phyloP scores from a whole-genome alignment of 1,140 invertebrate genomes.

The Bathynomus jamesi region DNA sequence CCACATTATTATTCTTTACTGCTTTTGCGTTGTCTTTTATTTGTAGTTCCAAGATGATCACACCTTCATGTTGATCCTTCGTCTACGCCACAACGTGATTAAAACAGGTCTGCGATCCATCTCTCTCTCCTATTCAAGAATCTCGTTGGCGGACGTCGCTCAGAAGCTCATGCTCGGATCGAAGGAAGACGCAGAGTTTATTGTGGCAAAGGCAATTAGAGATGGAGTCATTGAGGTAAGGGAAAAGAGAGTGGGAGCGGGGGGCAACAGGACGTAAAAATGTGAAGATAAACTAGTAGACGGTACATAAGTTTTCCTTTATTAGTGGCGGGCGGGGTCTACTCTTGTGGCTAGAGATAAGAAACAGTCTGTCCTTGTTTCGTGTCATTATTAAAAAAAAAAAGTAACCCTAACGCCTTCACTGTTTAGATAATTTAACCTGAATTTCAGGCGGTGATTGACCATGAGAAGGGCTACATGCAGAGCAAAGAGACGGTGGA shows the following conservation, averaged over 20 bases:
- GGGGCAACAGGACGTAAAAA: too few relatives aligned
- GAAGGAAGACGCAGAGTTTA: conserved; percentile 96
- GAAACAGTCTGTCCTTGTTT: too few relatives aligned
- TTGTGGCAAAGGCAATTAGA: conserved; percentile 97
- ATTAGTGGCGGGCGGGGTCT: too few relatives aligned
- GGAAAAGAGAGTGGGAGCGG: too few relatives aligned
- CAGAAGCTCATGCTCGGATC: conserved; percentile 86
- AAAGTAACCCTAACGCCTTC: too few relatives aligned
- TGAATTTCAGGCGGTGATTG: conserved; percentile 52
- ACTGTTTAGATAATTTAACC: too few relatives aligned
- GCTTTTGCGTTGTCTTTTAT: conserved; percentile 27
- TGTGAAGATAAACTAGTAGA: too few relatives aligned
- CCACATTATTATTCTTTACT: too few relatives aligned
- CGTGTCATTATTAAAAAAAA: too few relatives aligned
- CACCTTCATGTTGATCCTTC: conserved; percentile 88
- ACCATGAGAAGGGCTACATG: conserved; percentile 93
- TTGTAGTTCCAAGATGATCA: conserved; percentile 56
- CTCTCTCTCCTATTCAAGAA: conserved; percentile 91
- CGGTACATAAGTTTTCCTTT: too few relatives aligned
- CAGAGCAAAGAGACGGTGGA: conserved; percentile 94
- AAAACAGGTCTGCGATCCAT: conserved; percentile 97
- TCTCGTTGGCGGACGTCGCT: conserved; percentile 90
- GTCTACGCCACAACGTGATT: conserved; percentile 96
- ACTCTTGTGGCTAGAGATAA: too few relatives aligned
- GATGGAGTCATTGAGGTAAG: conserved; percentile 98